Evolutionary conservation across 1,140 invertebrate species (phyloP).

Genomic region (Ostrea edulis): DNA sequence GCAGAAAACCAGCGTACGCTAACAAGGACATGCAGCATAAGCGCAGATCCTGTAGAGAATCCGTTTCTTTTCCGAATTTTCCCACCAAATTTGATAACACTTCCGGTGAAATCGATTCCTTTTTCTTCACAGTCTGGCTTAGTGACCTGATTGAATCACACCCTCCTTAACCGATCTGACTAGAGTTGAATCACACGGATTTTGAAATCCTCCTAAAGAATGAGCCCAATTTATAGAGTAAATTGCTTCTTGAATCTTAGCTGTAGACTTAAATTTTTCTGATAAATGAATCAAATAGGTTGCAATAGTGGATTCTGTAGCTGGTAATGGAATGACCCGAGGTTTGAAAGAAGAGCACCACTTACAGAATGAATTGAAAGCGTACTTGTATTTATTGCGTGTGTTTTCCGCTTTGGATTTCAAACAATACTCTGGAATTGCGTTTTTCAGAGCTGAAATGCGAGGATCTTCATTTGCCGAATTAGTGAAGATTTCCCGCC

Average conservation of each 20-base stretch:
- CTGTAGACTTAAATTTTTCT: not conserved
- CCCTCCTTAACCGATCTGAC: constrained; percentile 20
- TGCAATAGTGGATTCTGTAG: not conserved
- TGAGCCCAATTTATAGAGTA: constrained; percentile 29
- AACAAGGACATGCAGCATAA: constrained; percentile 44
- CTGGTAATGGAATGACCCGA: constrained; percentile 9
- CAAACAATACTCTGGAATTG: not conserved
- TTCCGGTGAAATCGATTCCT: constrained; percentile 11
- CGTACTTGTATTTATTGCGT: constrained; percentile 36
- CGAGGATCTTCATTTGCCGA: constrained; percentile 9
- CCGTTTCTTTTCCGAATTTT: constrained; percentile 18
- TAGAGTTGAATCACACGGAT: not conserved
- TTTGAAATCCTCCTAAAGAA: constrained; percentile 22
- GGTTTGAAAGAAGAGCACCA: constrained; percentile 6
- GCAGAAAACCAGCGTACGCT: too few relatives aligned
- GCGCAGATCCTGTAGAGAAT: constrained; percentile 38
- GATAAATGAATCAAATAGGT: constrained; percentile 24
- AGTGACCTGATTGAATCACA: not conserved
- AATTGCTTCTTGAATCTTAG: constrained; percentile 5
- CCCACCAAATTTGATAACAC: constrained; percentile 41
- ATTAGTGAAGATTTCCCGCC: not conserved
- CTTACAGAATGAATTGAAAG: constrained; percentile 14
- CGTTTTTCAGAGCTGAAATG: not conserved
- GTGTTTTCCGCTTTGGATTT: constrained; percentile 30
- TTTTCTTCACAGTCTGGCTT: too few relatives aligned